A percentile compares a stretch with the other conserved stretches of the same genome.
These are phyloP conservation scores for Rhyacichthys aspro DNA, from an alignment of 2,797 vertebrate species.

Conservation along the genomic window DNA sequence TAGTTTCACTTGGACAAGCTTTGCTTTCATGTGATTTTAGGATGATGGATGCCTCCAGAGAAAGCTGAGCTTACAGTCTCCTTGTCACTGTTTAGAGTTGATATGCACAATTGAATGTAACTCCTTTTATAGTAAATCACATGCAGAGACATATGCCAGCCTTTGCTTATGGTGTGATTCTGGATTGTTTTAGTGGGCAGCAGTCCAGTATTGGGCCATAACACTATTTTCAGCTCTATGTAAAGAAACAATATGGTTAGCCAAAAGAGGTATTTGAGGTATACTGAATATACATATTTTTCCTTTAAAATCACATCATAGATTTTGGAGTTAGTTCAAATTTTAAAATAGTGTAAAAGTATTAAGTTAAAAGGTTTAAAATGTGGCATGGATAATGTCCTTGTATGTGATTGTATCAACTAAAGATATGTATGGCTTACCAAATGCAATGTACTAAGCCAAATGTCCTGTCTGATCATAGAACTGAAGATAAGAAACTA, in stretches of 20 bases:
- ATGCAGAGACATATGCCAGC: conserved; percentile 2
- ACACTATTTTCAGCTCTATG: background rate
- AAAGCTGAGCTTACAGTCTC: conserved; percentile 39
- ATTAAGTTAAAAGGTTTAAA: too few species aligned
- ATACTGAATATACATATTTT: too few species aligned
- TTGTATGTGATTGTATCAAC: too few species aligned
- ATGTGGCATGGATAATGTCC: background rate
- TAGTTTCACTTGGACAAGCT: conserved; percentile 47
- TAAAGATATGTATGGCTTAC: background rate
- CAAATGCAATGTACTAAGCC: background rate
- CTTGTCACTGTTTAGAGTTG: conserved; percentile 23
- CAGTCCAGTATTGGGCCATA: background rate
- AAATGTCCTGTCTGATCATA: too few species aligned
- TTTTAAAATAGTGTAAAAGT: background rate
- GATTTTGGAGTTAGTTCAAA: background rate
- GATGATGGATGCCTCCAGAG: conserved; percentile 34
- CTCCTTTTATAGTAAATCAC: conserved; percentile 19
- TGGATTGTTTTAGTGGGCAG: background rate
- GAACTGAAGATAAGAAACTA: too few species aligned
- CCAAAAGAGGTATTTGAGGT: background rate
- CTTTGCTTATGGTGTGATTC: background rate
- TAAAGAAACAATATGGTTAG: background rate
- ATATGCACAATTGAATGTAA: conserved; percentile 17
- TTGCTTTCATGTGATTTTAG: conserved; percentile 28
- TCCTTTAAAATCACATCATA: background rate